Base-by-base conservation (phyloP, 1,140 invertebrate species). In the Aphidius gifuensis region DNA sequence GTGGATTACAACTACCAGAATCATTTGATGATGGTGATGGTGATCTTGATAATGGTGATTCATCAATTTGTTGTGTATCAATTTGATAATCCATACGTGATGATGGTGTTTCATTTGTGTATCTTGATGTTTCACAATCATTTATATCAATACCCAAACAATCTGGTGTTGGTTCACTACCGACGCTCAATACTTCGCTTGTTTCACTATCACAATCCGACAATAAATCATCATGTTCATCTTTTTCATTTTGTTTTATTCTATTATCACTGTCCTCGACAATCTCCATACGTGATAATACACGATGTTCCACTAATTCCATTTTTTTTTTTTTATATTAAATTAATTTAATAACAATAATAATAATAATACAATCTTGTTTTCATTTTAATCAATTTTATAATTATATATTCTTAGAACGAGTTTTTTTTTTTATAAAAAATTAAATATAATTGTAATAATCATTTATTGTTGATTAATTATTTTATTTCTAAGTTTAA, bases 171-270 rank as follows among this genome's bases (percentile, higher is more conserved):
- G 85, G 83, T 50, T 84, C 84, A 70, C 83, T 83, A 38, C 86
- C 86, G 46, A 88, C 85, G 60, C 86, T 82, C 21, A 83, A 67
- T 16, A 83, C 74, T 54, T 82, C 80, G 62, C 82, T 83, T 57
- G 78, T 80, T 46, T 80, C 77, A 66, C 79, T 80, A 58, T 80
- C 79, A 64, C 76, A 78, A 60, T 81, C 78, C 61, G 68, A 32
- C 51, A 67, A 9, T 32, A 32, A 32, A 32, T 32, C 23, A 54
- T 59, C 11, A 32, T 58, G 45, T 38, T 69, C n/a, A 45, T 54
- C 40, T 57, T 65, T 21, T 51, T 44, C 32, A n/a, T n/a, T 11
- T 63, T 55, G 49, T 43, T 51, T 58, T 16, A 51, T 61, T 39
- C 48, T 51, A 60, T 54, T 62, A 60, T 65, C 67, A 63, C 55